Conservation (phyloP, 2,113 vertebrate species). For the Actinemys pallida region DNA sequence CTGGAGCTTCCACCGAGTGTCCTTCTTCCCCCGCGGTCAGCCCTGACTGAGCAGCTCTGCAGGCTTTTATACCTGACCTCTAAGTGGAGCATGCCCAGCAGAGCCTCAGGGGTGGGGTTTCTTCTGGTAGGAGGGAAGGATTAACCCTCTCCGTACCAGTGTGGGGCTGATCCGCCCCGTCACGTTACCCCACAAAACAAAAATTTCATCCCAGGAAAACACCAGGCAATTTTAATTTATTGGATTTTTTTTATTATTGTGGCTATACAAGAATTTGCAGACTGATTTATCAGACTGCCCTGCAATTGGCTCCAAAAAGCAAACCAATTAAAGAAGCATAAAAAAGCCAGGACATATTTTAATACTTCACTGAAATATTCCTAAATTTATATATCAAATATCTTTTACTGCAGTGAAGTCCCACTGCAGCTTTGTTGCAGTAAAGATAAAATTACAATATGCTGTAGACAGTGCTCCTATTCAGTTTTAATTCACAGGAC, state of each 20-base stretch:
- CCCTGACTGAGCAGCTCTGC: no score
- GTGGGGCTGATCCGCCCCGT: no score
- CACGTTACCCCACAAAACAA: neutral
- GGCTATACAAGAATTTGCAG: neutral
- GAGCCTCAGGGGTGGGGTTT: no score
- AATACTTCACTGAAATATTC: neutral
- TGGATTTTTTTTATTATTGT: neutral
- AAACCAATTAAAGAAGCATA: neutral
- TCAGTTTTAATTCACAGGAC: neutral
- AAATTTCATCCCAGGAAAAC: neutral
- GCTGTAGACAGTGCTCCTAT: neutral
- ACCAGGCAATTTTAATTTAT: neutral
- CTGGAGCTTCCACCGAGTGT: no score
- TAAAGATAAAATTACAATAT: neutral
- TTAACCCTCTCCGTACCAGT: no score
- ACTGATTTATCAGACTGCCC: neutral
- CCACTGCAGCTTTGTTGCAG: neutral
- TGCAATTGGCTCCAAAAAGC: neutral
- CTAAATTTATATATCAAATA: neutral
- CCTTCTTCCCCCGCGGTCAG: no score
- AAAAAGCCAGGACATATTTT: neutral
- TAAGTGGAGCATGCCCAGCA: no score
- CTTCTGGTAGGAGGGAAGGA: no score
- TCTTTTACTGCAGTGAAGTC: neutral
- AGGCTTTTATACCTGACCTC: no score